Base-by-base conservation (phyloP, 2,888 invertebrate species). In the Itoplectis maculator region DNA sequence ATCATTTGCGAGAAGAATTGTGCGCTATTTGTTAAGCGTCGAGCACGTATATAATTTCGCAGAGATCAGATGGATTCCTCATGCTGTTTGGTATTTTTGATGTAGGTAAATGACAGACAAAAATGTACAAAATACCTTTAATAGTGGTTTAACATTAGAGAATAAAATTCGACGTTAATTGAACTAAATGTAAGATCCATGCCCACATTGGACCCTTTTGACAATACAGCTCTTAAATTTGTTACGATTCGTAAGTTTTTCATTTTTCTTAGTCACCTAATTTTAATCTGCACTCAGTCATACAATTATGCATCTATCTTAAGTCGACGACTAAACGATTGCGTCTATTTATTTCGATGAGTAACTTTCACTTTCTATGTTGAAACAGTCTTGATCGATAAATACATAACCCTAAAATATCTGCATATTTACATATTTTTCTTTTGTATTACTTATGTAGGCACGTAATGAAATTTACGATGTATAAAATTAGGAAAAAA, bases 61-160 rank as follows among this genome's bases (percentile, higher is more conserved):
- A 3, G 35, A 15, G 68, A 37, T 51, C 35, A 5, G 49, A 68
- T 0, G 11, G 7, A 47, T 29, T 29, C 6, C 11, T 5, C 35
- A 35, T 49, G 8, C 15, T 37, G 35, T 68, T 68, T 15, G 15
- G 13, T 23, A 49, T 49, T 45, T 1, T 6, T 35, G 35, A 86
- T 82, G 84, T 86, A 86, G 63, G 85, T 88, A 88, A 87, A 84
- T 85, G 54, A 29, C 86, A 76, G 88, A 87, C 86, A 47, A 56
- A 80, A 77, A 61, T 63, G 54, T 78, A 82, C 63, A 80, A 75
- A 79, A 79, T 79, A 35, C 45, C 9, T 70, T 61, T 59, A 75
- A 49, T 61, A 9, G n/a, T 20, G 69, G 11, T 18, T 40, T 47
- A 40, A 51, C 7, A 49, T 13, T 61, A 40, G n/a, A 13, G 37